A percentile compares a stretch with the other conserved stretches of the same genome.
These are phyloP conservation scores for Oenanthe oenanthe DNA, from an alignment of 2,113 vertebrate species.

Conservation along the genomic window DNA sequence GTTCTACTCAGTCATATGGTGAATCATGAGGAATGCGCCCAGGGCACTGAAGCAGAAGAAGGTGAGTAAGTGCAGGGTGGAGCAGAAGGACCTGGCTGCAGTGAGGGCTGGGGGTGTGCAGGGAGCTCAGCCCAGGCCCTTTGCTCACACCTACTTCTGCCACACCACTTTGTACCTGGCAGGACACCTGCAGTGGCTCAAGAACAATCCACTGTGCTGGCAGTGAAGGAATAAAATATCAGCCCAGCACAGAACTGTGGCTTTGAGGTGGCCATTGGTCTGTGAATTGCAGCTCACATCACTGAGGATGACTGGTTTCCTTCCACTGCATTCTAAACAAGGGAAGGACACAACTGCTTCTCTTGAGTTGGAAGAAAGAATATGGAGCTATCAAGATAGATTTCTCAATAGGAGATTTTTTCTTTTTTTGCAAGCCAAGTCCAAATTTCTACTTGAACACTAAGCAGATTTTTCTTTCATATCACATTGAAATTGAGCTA, in stretches of 20 bases:
- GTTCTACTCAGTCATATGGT: conserved; percentile 40
- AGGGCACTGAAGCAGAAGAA: neutral
- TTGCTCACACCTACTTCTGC: neutral
- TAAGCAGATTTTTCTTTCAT: neutral
- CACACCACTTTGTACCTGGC: neutral
- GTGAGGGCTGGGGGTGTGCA: neutral
- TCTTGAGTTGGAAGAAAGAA: neutral
- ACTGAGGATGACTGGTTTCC: neutral
- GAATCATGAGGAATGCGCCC: conserved; percentile 53
- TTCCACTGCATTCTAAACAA: conserved; percentile 12
- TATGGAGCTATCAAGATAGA: conserved; percentile 28
- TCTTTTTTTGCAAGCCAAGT: neutral
- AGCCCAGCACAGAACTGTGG: neutral
- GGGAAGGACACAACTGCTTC: neutral
- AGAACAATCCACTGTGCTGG: neutral
- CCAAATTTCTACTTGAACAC: neutral
- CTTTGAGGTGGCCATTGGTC: conserved; percentile 33
- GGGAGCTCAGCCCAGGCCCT: neutral
- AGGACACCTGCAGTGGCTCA: neutral
- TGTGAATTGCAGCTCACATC: conserved; percentile 36
- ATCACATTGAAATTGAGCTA: neutral
- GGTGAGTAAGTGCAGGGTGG: conserved; percentile 54
- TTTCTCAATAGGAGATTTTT: conserved; percentile 8
- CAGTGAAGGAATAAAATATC: neutral
- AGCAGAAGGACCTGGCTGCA: neutral